A percentile compares a stretch with the other conserved stretches of the same genome.
Conservation (phyloP, 37 sponge, comb jelly and placozoan genomes). For the Agelas oroides region DNA sequence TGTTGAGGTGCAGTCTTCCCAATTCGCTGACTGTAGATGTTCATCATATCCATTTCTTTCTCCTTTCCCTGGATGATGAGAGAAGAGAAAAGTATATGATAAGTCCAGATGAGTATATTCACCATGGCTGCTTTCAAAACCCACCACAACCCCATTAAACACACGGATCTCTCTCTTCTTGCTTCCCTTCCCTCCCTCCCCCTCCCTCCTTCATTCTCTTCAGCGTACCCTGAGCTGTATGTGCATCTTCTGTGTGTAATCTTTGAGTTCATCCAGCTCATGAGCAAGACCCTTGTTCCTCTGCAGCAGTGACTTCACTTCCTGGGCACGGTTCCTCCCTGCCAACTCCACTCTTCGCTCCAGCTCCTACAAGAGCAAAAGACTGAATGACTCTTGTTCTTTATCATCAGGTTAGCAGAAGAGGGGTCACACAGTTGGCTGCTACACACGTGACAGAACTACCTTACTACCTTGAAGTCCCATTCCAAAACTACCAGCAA, state of each 20-base stretch:
- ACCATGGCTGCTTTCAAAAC: too few species aligned
- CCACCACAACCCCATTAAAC: too few species aligned
- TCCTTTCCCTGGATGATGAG: constrained; percentile 62
- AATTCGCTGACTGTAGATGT: constrained; percentile 78
- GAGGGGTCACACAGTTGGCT: not conserved
- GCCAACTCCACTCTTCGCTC: constrained; percentile 11
- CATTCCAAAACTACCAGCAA: too few species aligned
- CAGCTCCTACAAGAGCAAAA: constrained; percentile 37
- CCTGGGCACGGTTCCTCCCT: constrained; percentile 22
- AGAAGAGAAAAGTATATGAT: too few species aligned
- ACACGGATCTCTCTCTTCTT: too few species aligned
- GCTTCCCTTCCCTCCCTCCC: too few species aligned
- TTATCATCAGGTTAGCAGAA: not conserved
- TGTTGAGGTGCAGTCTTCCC: constrained; percentile 15
- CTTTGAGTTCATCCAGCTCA: not conserved
- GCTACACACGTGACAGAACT: too few species aligned
- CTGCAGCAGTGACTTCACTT: constrained; percentile 28
- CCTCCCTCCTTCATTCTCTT: too few species aligned
- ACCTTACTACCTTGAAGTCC: too few species aligned
- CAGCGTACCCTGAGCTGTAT: constrained; percentile 49
- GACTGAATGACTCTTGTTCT: not conserved
- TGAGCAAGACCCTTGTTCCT: constrained; percentile 40
- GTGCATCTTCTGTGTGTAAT: constrained; percentile 8
- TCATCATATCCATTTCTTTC: constrained; percentile 75
- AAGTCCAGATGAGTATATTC: too few species aligned